Evolutionary conservation across 2,113 vertebrate species (phyloP), one percentile per base, ranked within the genome.

Genomic region (Siniperca knerii): DNA sequence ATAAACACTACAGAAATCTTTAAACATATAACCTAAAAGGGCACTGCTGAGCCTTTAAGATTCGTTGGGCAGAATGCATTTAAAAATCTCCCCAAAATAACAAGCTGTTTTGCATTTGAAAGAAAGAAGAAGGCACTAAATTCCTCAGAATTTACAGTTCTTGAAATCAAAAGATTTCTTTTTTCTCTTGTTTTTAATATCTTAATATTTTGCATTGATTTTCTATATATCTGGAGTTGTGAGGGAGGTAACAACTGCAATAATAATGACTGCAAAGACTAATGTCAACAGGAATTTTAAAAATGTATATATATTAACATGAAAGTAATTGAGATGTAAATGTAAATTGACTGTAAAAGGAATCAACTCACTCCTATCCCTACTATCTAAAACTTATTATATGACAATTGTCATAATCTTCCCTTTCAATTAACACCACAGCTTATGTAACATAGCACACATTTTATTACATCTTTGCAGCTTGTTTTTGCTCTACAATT

Each of bases 41-140:
- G 84, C 86, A 84, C 76, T 85, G 84, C 87, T 86, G 74, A 83
- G 62, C 67, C 82, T 93, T 92, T 89, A 83, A 90, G 84, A 93
- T 93, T 91, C 71, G 37, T 86, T 69, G 46, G 81, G 58, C 72
- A 86, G 92, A 86, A 46, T 75, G 84, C 13, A 81, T 87, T 88
- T 82, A 76, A 83, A 90, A 81, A 83, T 79, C 69, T 81, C 82
- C 65, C 21, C 90, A 93, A 92, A 95, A 93, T 92, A 94, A 94
- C 94, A 94, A 92, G 91, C 91, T 92, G 84, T 75, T 95, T 95
- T 94, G 91, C 93, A 94, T 94, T 92, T 94, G 80, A 94, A 95
- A 94, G 93, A 88, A 87, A 82, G 44, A 57, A 81, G 78, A 65
- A 83, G 64, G 75, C 79, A 79, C 75, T 81, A 57, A 84, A 89